phyloP scores from a whole-genome alignment of 2,888 invertebrate genomes.

The Lysandra bellargus region DNA sequence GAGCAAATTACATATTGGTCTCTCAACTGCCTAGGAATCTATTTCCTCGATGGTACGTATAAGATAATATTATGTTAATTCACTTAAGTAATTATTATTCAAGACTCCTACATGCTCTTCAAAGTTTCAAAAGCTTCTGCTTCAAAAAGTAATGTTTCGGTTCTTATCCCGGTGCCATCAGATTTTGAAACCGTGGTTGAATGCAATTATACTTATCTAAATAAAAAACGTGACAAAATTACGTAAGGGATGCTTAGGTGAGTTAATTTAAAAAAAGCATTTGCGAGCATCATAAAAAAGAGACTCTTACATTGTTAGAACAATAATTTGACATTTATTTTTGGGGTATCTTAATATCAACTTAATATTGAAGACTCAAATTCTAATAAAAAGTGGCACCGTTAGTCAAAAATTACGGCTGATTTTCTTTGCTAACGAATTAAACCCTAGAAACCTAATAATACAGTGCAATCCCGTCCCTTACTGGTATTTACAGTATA shows the following conservation, averaged over 20 bases:
- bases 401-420: too few relatives aligned
- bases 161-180: background rate
- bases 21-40: too few relatives aligned
- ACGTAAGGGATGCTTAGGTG: background rate
- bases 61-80: background rate
- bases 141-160: background rate
- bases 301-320: background rate
- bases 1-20: too few relatives aligned
- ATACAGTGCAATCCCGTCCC: too few relatives aligned
- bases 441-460: too few relatives aligned
- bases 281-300: background rate
- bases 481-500: too few relatives aligned
- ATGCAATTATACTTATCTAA: slow-evolving; percentile 22
- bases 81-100: background rate
- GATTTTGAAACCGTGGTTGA: background rate
- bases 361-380: too few relatives aligned
- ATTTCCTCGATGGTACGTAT: too few relatives aligned
- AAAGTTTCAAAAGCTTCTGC: background rate
- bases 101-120: background rate
- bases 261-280: slow-evolving; percentile 1
- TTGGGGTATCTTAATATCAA: too few relatives aligned
- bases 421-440: too few relatives aligned
- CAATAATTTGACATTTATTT: background rate
- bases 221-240: slow-evolving; percentile 18
- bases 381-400: too few relatives aligned